A percentile compares a stretch with the other conserved stretches of the same genome.
These are phyloP conservation scores for Heliconius sara DNA, from an alignment of 2,888 invertebrate species.

Conservation along the genomic window DNA sequence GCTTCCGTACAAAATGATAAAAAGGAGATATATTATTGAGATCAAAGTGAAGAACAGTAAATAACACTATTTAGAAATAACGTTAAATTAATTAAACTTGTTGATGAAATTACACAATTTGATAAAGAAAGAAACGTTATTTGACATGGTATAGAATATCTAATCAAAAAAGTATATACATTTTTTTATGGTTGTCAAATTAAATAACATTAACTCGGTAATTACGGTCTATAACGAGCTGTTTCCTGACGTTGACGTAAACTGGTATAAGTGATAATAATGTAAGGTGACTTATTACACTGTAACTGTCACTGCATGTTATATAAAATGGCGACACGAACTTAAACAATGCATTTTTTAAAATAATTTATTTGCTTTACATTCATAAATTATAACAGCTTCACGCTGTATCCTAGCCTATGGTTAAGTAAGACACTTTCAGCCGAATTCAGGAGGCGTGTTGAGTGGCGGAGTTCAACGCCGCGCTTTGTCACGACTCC, in stretches of 20 bases:
- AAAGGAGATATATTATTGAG: too few relatives aligned
- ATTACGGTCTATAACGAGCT: constrained; percentile 31
- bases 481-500: too few relatives aligned
- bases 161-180: neutral
- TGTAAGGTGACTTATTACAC: constrained; percentile 26
- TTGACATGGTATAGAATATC: neutral
- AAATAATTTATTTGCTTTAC: too few relatives aligned
- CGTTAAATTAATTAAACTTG: too few relatives aligned
- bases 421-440: too few relatives aligned
- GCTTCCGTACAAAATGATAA: too few relatives aligned
- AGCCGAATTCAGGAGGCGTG: too few relatives aligned
- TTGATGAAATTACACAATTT: neutral
- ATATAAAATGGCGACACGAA: constrained; percentile 13
- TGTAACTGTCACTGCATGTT: constrained; percentile 29
- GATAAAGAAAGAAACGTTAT: neutral
- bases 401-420: too few relatives aligned
- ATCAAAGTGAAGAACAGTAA: too few relatives aligned
- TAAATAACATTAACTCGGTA: constrained; percentile 33
- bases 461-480: too few relatives aligned
- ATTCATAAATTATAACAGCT: too few relatives aligned
- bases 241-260: constrained; percentile 31
- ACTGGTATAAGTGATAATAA: constrained; percentile 38
- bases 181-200: constrained; percentile 34
- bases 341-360: neutral
- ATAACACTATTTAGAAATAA: too few relatives aligned